phyloP scores from a whole-genome alignment of 2,888 invertebrate species.

The Villa cingulata region DNA sequence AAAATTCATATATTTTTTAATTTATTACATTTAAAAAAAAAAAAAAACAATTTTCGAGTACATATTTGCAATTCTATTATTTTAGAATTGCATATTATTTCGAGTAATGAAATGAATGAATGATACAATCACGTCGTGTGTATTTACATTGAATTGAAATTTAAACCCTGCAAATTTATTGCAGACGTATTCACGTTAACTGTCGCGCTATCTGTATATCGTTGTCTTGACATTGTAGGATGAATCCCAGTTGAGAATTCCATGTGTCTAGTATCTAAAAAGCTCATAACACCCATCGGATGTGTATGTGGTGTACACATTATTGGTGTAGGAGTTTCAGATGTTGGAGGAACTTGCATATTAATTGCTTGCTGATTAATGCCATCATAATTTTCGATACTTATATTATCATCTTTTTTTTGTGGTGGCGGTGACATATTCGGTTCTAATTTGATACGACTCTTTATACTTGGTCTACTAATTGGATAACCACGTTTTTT shows the following conservation, averaged over 20 bases:
- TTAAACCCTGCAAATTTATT: conserved; percentile 59
- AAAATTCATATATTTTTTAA: too few species aligned
- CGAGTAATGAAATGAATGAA: too few species aligned
- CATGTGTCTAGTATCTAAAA: conserved; percentile 55
- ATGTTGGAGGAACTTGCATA: conserved; percentile 37
- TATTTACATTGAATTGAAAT: conserved; percentile 62
- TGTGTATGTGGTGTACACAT: conserved; percentile 48
- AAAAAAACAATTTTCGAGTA: too few species aligned
- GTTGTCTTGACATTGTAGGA: conserved; percentile 40
- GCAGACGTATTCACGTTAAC: conserved; percentile 43
- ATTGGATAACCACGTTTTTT: conserved; percentile 74
- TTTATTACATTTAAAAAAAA: too few species aligned
- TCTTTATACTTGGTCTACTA: conserved; percentile 63
- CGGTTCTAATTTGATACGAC: conserved; percentile 53
- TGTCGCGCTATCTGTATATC: conserved; percentile 34
- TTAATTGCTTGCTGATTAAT: conserved; percentile 29
- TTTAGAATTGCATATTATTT: not conserved
- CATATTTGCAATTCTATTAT: too few species aligned
- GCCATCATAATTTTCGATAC: conserved; percentile 34
- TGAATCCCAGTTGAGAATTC: conserved; percentile 50
- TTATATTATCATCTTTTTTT: conserved; percentile 34
- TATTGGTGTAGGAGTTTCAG: conserved; percentile 40
- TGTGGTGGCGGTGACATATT: conserved; percentile 46
- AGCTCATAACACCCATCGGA: conserved; percentile 53
- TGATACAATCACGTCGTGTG: too few species aligned